Evolutionary conservation across 2,888 invertebrate species (phyloP).

Genomic region (Buathra laborator): DNA sequence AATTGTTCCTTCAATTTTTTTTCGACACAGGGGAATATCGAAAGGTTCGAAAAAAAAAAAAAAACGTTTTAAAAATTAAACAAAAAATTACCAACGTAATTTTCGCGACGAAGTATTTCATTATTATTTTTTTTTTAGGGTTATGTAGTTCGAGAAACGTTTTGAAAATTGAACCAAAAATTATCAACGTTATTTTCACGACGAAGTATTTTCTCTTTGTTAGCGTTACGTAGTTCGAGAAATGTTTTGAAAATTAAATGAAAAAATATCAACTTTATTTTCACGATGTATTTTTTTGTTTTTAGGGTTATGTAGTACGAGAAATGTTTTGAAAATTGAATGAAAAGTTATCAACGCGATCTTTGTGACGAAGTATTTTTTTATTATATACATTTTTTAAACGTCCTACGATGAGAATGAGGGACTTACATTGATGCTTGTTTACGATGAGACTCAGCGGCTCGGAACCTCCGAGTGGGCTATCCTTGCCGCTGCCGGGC

Average conservation of each 20-base stretch:
- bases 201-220: no score
- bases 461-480: conserved; percentile 83
- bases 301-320: not conserved
- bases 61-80: not conserved
- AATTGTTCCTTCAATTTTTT: not conserved
- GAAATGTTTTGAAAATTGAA: not conserved
- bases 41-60: not conserved
- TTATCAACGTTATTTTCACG: no score
- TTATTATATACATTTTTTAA: no score
- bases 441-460: conserved; percentile 86
- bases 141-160: not conserved
- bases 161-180: not conserved
- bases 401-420: not conserved
- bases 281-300: no score
- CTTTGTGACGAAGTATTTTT: no score
- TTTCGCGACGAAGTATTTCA: no score
- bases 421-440: conserved; percentile 85
- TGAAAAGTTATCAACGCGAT: no score
- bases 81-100: no score
- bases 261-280: no score
- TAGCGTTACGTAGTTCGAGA: not conserved
- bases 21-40: not conserved
- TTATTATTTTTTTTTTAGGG: no score
- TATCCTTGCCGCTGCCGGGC: conserved; percentile 82
- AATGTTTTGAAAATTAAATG: not conserved